These are phyloP conservation scores for Schrankia costaestrigalis DNA, from an alignment of 2,888 invertebrate species.

Conservation along the genomic window DNA sequence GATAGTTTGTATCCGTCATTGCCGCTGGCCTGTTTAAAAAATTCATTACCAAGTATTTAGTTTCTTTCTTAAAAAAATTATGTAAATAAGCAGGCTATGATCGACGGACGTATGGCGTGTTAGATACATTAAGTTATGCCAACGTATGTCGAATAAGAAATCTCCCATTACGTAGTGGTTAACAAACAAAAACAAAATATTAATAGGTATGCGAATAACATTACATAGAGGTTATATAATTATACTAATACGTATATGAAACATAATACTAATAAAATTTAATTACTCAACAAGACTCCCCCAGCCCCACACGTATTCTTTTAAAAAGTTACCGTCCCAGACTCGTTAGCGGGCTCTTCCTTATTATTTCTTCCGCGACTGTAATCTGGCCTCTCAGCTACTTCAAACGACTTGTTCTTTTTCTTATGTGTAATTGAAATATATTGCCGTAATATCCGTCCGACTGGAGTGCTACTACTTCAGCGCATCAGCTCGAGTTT, in stretches of 20 bases:
- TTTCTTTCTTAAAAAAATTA: too few relatives aligned
- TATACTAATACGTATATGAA: slow-evolving; percentile 20
- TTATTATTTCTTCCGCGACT: slow-evolving; percentile 74
- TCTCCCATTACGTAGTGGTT: too few relatives aligned
- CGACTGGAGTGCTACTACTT: slow-evolving; percentile 71
- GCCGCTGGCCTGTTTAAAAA: too few relatives aligned
- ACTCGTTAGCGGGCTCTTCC: slow-evolving; percentile 72
- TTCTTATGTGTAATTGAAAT: slow-evolving; percentile 81
- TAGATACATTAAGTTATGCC: too few relatives aligned
- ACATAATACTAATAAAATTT: slow-evolving; percentile 44
- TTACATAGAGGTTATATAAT: too few relatives aligned
- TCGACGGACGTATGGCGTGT: too few relatives aligned
- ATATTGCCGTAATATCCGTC: slow-evolving; percentile 79
- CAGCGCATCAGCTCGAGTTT: slow-evolving; percentile 76
- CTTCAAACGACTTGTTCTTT: slow-evolving; percentile 80
- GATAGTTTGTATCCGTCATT: too few relatives aligned
- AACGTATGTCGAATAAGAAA: too few relatives aligned
- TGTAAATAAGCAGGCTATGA: too few relatives aligned
- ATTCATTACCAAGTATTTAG: too few relatives aligned
- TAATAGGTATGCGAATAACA: too few relatives aligned
- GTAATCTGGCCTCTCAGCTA: slow-evolving; percentile 78
- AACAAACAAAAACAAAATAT: too few relatives aligned
- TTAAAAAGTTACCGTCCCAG: slow-evolving; percentile 63
- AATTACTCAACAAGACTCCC: slow-evolving; percentile 52
- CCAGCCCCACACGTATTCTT: slow-evolving; percentile 61